Base-by-base conservation (phyloP, 2,888 invertebrate genomes). In the Busseola fusca region DNA sequence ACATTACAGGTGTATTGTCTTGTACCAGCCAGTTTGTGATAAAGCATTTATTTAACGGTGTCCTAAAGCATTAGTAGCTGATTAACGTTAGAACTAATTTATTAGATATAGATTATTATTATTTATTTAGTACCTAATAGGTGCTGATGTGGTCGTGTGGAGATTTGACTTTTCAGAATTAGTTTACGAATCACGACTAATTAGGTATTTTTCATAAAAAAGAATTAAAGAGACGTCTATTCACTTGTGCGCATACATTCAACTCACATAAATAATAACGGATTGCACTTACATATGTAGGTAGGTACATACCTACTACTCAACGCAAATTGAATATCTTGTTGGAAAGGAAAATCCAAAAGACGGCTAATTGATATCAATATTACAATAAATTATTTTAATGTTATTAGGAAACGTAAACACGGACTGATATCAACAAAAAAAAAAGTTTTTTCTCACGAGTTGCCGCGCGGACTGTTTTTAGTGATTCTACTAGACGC, bases 401-500 rank as follows among this genome's bases (percentile, higher is more conserved):
- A 25, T 16, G 1, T 18, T 25, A 3, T 0, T 21, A 12, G 0
- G 50, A 62, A 72, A 80, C 58, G 27, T 72, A 77, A 74, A 69
- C 63, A 76, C 27, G 60, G 10, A n/a, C n/a, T 12, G 21, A 30
- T 45, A 12, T 18, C 14, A 16, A 42, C 21, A 16, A 10, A 30
- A 52, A 56, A 69, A 57, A 64, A 18, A 12, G 27, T 45, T 16
- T 21, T 16, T 50, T 67, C 54, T 16, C 9, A 10, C 34, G 45
- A 57, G 58, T 56, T 25, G 25, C 25, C 65, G 58, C 52, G 45
- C 25, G 34, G 14, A 10, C 7, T 0, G 6, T 0, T 45, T 42
- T 84, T 91, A 91, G 88, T 91, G 73, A 74, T 78, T 87, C 95
- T 94, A 95, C 94, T 94, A 83, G 89, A 81, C 90, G 78, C 91